Base-by-base conservation (phyloP, 2,113 vertebrate species). In the Semnornis frantzii region DNA sequence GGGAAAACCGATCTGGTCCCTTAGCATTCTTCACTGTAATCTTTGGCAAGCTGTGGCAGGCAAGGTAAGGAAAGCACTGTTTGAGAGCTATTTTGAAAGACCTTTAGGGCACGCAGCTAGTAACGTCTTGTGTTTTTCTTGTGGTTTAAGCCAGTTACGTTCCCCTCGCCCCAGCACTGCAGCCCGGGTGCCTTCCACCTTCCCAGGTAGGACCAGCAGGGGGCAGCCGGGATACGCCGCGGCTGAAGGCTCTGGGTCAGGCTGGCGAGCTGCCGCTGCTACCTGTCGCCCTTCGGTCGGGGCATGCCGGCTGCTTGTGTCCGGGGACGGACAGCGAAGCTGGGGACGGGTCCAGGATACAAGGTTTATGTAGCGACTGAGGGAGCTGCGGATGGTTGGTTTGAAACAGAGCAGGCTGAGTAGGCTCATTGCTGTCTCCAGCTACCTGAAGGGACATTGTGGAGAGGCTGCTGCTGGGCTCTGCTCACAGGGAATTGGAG, bases 111-210 rank as follows among this genome's bases (percentile, higher is more conserved):
- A 4, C 1, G 14, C 4, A 0, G 15, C 8, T 9, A 10, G 4
- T 15, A 5, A 10, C 9, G 23, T 33, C 24, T 15, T 2, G 30
- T 1, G 3, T 30, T 70, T 33, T 8, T 13, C 54, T 28, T 0
- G 57, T 3, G 2, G 15, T 23, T 46, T 3, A 2, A 5, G 33
- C 0, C 37, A 12, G 3, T 16, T 8, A 7, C 33, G 28, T 12
- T 5, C 6, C 9, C 30, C n/a, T 23, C 31, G 2, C 10, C 15
- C 6, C 12, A 1, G 19, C 17, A 0, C 8, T 12, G 14, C 1
- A 3, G 16, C 15, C 34, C 4, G 34, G 18, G 34, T 25, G 28
- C 23, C 24, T 33, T 5, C 27, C 2, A 4, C 9, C 18, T 0
- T 82, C 75, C 76, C 92, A 5, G 76, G 42, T 25, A 3, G 27